Evolutionary conservation across 2,888 invertebrate species (phyloP).

Genomic region (Dermolepida albohirtum): DNA sequence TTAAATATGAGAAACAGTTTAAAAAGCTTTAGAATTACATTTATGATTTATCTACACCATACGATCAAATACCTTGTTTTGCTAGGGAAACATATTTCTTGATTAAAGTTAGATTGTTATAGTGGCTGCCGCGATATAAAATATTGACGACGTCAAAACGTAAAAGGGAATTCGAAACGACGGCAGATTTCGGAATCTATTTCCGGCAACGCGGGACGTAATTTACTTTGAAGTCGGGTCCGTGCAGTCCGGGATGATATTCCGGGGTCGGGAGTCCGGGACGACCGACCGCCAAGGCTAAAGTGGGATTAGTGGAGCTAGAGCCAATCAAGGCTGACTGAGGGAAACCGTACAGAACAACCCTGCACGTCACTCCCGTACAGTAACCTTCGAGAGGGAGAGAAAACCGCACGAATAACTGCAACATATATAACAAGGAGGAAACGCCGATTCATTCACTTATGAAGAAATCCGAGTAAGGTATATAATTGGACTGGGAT

Average conservation of each 20-base stretch:
- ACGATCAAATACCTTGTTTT: too few species aligned
- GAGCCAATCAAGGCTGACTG: conserved; percentile 73
- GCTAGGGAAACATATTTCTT: neutral
- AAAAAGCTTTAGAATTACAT: too few species aligned
- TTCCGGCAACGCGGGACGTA: conserved; percentile 28
- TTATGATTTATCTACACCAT: too few species aligned
- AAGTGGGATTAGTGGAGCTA: conserved; percentile 78
- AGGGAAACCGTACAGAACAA: conserved; percentile 48
- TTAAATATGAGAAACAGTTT: too few species aligned
- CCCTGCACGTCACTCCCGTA: conserved; percentile 27
- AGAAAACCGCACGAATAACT: conserved; percentile 25
- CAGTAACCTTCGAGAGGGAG: conserved; percentile 5
- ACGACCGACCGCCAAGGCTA: conserved; percentile 73
- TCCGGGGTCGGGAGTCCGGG: conserved; percentile 70
- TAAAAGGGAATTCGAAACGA: conserved; percentile 29
- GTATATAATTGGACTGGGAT: conserved; percentile 27
- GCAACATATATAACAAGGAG: conserved; percentile 25
- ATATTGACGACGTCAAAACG: conserved; percentile 26
- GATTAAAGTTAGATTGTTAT: neutral
- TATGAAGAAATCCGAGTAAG: conserved; percentile 28
- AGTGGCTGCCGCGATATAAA: conserved; percentile 5
- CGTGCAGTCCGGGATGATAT: conserved; percentile 45
- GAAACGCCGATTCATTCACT: conserved; percentile 29
- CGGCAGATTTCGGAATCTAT: conserved; percentile 29
- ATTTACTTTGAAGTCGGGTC: conserved; percentile 44